A percentile compares a stretch with the other conserved stretches of the same genome.
These are phyloP conservation scores for Lepidonotus clava DNA, from an alignment of 2,888 invertebrate species.

Conservation along the genomic window DNA sequence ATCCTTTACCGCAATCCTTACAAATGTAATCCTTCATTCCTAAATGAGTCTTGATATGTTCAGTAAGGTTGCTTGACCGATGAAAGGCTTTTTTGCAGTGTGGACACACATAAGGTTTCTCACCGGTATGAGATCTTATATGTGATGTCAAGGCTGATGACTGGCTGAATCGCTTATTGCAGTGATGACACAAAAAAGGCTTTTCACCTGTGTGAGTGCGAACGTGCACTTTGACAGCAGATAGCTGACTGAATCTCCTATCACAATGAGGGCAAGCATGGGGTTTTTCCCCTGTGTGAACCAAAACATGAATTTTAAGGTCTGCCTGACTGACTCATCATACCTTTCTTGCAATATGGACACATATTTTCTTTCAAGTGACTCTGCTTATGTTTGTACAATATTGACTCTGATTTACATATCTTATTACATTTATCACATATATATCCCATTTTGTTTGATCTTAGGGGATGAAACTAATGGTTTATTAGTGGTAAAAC, in stretches of 20 bases:
- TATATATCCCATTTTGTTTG: too few species aligned
- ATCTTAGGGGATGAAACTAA: too few species aligned
- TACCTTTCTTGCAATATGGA: neutral
- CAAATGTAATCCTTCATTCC: neutral
- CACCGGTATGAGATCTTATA: neutral
- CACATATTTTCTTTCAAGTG: too few species aligned
- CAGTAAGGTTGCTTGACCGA: neutral
- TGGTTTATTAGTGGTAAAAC: too few species aligned
- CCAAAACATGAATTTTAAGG: neutral
- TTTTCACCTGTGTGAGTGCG: neutral
- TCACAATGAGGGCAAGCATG: neutral
- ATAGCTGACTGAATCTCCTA: neutral
- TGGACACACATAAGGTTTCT: neutral
- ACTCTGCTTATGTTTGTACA: too few species aligned
- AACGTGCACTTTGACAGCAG: neutral
- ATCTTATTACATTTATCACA: too few species aligned
- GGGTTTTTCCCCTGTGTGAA: neutral
- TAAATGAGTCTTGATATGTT: neutral
- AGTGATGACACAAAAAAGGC: neutral
- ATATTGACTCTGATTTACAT: too few species aligned
- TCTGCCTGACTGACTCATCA: neutral
- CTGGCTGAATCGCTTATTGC: neutral
- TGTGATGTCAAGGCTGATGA: neutral
- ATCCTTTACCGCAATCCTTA: neutral
- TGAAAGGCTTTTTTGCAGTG: neutral